Conservation (phyloP, 2,797 vertebrate genomes). For the Notolepis coatsorum region DNA sequence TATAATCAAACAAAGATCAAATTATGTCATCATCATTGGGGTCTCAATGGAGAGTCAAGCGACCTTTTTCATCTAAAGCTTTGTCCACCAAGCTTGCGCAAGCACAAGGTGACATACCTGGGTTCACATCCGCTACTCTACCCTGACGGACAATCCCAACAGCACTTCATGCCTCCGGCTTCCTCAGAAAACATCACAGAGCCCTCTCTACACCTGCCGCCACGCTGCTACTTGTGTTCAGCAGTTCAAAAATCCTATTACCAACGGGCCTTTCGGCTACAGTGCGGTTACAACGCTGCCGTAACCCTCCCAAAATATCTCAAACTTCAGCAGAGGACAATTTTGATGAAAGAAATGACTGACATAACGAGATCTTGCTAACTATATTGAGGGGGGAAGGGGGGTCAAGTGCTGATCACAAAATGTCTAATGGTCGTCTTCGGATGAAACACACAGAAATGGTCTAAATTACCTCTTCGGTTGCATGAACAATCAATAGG, state of each 20-base stretch:
- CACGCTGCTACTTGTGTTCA: constrained; percentile 51
- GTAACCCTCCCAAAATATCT: constrained; percentile 36
- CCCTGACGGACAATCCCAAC: constrained; percentile 45
- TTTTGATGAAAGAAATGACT: constrained; percentile 11
- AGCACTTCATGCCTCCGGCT: constrained; percentile 20
- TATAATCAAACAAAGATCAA: constrained; percentile 62
- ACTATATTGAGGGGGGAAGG: too few relatives aligned
- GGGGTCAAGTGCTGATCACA: too few relatives aligned
- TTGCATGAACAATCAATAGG: constrained; percentile 41
- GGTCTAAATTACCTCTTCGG: too few relatives aligned
- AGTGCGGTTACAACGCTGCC: constrained; percentile 21
- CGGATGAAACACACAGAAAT: too few relatives aligned
- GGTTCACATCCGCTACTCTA: constrained; percentile 21
- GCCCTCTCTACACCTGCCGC: constrained; percentile 34
- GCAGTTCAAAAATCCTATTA: constrained; percentile 36
- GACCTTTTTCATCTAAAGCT: constrained; percentile 33
- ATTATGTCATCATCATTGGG: constrained; percentile 46
- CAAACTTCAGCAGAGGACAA: constrained; percentile 40
- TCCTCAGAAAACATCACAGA: constrained; percentile 37
- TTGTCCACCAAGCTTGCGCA: constrained; percentile 51
- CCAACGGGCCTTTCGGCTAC: constrained; percentile 31
- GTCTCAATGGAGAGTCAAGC: constrained; percentile 14
- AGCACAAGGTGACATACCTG: too few relatives aligned
- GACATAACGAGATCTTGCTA: constrained; percentile 9
- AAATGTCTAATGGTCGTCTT: too few relatives aligned